Evolutionary conservation across 2,888 invertebrate species (phyloP).

Genomic region (Caenorhabditis parvicauda): DNA sequence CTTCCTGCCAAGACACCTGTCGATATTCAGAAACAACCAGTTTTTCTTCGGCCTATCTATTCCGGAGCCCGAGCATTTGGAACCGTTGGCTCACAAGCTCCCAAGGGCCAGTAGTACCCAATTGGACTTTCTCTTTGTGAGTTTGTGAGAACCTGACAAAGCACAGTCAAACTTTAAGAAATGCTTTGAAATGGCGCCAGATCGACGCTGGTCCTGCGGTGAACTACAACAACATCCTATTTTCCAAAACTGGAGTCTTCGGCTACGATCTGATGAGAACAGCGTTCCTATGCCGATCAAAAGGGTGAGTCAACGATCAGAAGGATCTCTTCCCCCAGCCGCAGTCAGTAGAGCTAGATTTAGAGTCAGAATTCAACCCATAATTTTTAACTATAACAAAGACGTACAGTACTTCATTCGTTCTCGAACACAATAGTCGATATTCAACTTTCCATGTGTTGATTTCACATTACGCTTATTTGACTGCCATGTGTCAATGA

Average conservation of each 20-base stretch:
- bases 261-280: slow-evolving; percentile 67
- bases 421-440: too few species aligned
- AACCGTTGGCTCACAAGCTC: slow-evolving; percentile 82
- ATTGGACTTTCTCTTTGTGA: slow-evolving; percentile 81
- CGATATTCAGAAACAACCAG: slow-evolving; percentile 90
- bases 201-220: slow-evolving; percentile 85
- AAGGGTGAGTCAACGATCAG: slow-evolving; percentile 3
- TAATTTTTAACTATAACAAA: too few species aligned
- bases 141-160: not conserved
- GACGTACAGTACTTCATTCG: not conserved
- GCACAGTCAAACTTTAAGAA: slow-evolving; percentile 72
- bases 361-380: too few species aligned
- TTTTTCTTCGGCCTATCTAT: slow-evolving; percentile 88
- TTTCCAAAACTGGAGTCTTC: slow-evolving; percentile 70
- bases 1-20: slow-evolving; percentile 86
- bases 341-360: too few species aligned
- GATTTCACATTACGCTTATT: not conserved
- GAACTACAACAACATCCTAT: slow-evolving; percentile 85
- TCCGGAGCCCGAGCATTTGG: slow-evolving; percentile 81
- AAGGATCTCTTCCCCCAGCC: slow-evolving; percentile 12
- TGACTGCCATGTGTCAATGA: too few species aligned
- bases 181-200: slow-evolving; percentile 92
- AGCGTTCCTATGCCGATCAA: too few species aligned
- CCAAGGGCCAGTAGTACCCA: slow-evolving; percentile 74
- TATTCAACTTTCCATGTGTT: not conserved